Conservation (phyloP, 1,140 invertebrate species). For the Eumaeus atala region DNA sequence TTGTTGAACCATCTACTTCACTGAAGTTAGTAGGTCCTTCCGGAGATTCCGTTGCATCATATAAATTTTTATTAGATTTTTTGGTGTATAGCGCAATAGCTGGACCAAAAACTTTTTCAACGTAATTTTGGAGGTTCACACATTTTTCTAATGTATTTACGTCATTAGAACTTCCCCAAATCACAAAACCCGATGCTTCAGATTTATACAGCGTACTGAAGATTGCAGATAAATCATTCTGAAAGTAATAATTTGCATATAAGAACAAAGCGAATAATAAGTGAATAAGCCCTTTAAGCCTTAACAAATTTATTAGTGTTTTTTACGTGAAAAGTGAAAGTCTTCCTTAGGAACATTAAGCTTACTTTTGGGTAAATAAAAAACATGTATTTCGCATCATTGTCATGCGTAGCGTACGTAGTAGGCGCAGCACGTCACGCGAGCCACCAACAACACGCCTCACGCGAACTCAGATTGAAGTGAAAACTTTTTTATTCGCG, state of each 20-base stretch:
- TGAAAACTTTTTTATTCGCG: too few species aligned
- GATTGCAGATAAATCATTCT: constrained; percentile 76
- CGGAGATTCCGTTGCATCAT: constrained; percentile 21
- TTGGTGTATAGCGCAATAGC: constrained; percentile 56
- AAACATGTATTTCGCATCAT: too few species aligned
- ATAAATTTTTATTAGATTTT: constrained; percentile 22
- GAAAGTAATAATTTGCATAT: constrained; percentile 31
- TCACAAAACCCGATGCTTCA: constrained; percentile 77
- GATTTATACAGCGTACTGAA: constrained; percentile 73
- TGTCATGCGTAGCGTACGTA: too few species aligned
- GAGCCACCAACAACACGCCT: too few species aligned
- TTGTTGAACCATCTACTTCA: neutral
- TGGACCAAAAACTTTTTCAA: constrained; percentile 78
- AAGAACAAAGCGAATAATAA: too few species aligned
- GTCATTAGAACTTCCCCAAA: constrained; percentile 85
- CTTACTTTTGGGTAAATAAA: too few species aligned
- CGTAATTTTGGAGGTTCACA: constrained; percentile 74
- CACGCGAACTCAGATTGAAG: too few species aligned
- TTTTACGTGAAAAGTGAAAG: too few species aligned
- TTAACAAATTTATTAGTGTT: too few species aligned
- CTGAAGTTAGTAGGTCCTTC: neutral
- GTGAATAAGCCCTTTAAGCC: too few species aligned
- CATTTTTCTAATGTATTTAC: constrained; percentile 80
- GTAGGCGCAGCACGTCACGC: too few species aligned
- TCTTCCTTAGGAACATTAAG: too few species aligned